These are phyloP conservation scores for Akabosia matsudoensis DNA, from an alignment of 1,140 invertebrate genomes.

Conservation along the genomic window DNA sequence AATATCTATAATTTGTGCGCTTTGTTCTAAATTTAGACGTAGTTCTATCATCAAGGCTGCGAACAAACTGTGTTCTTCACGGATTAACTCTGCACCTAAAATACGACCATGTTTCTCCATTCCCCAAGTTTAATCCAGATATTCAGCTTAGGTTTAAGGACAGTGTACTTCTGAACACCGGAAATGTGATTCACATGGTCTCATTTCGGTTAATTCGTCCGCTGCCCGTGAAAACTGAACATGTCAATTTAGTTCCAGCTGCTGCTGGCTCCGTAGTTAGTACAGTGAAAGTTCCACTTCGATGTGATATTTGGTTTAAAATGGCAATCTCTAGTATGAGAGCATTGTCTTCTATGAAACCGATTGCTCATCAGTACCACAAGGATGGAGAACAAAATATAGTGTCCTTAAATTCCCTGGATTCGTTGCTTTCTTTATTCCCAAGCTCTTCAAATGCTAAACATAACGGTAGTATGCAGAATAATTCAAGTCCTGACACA, in stretches of 20 bases:
- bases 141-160: conserved; percentile 63
- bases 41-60: conserved; percentile 55
- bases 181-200: conserved; percentile 66
- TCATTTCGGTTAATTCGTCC: conserved; percentile 33
- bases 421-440: not conserved
- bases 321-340: not conserved
- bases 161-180: conserved; percentile 67
- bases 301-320: conserved; percentile 39
- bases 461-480: too few relatives aligned
- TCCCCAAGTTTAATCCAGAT: conserved; percentile 61
- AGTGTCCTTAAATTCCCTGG: conserved; percentile 23
- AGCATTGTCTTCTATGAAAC: not conserved
- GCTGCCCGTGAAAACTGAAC: not conserved
- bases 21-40: conserved; percentile 19
- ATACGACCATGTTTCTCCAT: conserved; percentile 66
- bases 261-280: not conserved
- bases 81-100: conserved; percentile 67
- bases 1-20: not conserved
- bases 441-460: not conserved
- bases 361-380: not conserved
- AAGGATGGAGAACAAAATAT: conserved; percentile 19
- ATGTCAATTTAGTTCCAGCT: not conserved
- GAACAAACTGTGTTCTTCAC: conserved; percentile 63
- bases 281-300: conserved; percentile 19
- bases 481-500: too few relatives aligned